Evolutionary conservation across 2,888 invertebrate genomes (phyloP).

Genomic region (Ormia ochracea): DNA sequence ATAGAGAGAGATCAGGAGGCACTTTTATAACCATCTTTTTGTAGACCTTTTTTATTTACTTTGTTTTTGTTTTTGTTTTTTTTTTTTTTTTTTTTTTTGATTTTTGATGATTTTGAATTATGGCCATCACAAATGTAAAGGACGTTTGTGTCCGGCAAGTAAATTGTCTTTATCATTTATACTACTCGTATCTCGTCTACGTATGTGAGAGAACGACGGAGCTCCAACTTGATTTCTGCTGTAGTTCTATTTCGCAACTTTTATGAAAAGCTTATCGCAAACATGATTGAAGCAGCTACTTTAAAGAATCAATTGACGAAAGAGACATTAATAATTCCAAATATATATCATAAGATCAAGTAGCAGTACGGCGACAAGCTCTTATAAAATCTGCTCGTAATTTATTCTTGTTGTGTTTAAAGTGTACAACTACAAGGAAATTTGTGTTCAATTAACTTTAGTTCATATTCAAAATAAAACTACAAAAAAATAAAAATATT

Average conservation of each 20-base stretch:
- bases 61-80: too few species aligned
- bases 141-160: conserved; percentile 61
- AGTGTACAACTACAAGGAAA: too few species aligned
- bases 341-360: too few species aligned
- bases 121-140: conserved; percentile 63
- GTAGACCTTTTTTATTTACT: conserved; percentile 2
- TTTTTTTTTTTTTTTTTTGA: neutral
- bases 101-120: conserved; percentile 50
- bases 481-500: too few species aligned
- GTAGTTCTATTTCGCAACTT: conserved; percentile 15
- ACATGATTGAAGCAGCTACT: neutral
- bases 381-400: too few species aligned
- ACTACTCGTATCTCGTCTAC: neutral
- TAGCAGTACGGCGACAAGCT: too few species aligned
- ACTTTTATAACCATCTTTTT: conserved; percentile 9
- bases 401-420: too few species aligned
- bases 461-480: too few species aligned
- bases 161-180: conserved; percentile 44
- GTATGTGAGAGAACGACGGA: neutral
- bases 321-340: too few species aligned
- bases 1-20: conserved; percentile 5
- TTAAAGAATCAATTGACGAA: conserved; percentile 13
- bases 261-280: neutral
- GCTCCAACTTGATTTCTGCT: neutral
- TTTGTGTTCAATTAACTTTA: too few species aligned